A percentile compares a stretch with the other conserved stretches of the same genome.
Evolutionary conservation across 2,888 invertebrate species (phyloP).

Genomic region (Lucinisca nassula): DNA sequence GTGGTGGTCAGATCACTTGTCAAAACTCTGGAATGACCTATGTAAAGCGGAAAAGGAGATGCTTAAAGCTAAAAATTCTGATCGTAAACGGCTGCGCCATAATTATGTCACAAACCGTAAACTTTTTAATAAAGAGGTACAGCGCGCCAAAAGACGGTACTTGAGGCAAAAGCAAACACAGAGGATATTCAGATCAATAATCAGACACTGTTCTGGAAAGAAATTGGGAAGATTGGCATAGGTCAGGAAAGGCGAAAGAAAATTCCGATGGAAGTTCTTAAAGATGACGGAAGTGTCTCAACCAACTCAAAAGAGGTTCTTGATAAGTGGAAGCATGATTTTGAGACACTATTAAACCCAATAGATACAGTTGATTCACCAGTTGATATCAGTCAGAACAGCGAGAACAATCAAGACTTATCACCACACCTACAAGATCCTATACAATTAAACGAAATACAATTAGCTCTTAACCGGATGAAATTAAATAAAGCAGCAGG

Average conservation of each 20-base stretch:
- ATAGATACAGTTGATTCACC: no score
- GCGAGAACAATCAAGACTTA: no score
- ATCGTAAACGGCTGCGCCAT: not conserved
- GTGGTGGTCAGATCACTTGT: not conserved
- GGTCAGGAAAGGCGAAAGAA: not conserved
- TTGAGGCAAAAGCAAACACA: not conserved
- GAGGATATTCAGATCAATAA: not conserved
- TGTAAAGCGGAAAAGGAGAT: not conserved
- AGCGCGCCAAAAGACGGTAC: not conserved
- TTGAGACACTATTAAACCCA: not conserved
- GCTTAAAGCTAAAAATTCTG: not conserved
- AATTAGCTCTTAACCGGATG: no score
- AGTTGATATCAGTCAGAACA: no score
- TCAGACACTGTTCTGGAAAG: constrained; percentile 5
- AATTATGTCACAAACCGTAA: not conserved
- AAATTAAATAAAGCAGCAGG: not conserved
- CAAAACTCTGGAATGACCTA: not conserved
- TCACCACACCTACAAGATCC: no score
- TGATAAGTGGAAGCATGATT: not conserved
- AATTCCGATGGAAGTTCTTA: constrained; percentile 9
- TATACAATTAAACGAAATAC: no score
- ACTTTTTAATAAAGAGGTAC: not conserved
- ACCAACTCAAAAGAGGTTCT: not conserved
- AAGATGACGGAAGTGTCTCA: not conserved
- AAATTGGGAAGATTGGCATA: not conserved